Percentiles rank a stretch among this genome's conserved stretches.
These are phyloP conservation scores for Seira musarum DNA, from an alignment of 2,888 invertebrate species.

Conservation along the genomic window DNA sequence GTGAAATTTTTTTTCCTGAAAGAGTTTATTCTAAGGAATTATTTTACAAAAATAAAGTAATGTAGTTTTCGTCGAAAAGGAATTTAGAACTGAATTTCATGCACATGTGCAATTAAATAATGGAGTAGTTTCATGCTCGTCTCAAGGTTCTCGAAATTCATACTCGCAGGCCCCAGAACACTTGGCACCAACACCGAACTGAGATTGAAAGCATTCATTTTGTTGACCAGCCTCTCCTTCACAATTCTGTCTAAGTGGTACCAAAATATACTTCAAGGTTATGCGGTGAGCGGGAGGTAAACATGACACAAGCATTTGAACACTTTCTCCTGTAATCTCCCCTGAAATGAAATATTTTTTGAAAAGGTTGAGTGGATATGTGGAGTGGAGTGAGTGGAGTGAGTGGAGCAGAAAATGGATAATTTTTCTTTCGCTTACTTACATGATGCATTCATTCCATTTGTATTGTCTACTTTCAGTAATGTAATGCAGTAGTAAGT, in stretches of 20 bases:
- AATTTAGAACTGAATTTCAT: conserved; percentile 2
- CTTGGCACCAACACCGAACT: conserved; percentile 96
- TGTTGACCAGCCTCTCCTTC: conserved; percentile 83
- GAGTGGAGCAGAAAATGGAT: too few species aligned
- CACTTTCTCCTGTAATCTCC: conserved; percentile 37
- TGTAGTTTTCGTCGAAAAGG: too few species aligned
- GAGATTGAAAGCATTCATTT: conserved; percentile 93
- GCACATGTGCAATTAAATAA: conserved; percentile 23
- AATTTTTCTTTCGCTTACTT: too few species aligned
- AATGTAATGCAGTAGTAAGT: too few species aligned
- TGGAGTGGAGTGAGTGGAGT: too few species aligned
- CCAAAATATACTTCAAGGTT: conserved; percentile 87
- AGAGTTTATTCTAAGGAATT: too few species aligned
- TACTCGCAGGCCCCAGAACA: conserved; percentile 72
- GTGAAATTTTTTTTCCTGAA: too few species aligned
- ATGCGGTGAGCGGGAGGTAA: conserved; percentile 89
- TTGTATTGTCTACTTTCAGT: too few species aligned
- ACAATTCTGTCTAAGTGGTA: conserved; percentile 89
- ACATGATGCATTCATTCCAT: too few species aligned
- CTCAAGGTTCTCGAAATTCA: conserved; percentile 36
- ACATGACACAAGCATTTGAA: conserved; percentile 64
- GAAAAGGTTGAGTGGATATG: too few species aligned
- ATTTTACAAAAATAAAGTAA: too few species aligned
- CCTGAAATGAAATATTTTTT: too few species aligned
- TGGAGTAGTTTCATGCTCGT: conserved; percentile 30